Evolutionary conservation across 2,113 vertebrate species (phyloP).

Genomic region (Craseonycteris thonglongyai): DNA sequence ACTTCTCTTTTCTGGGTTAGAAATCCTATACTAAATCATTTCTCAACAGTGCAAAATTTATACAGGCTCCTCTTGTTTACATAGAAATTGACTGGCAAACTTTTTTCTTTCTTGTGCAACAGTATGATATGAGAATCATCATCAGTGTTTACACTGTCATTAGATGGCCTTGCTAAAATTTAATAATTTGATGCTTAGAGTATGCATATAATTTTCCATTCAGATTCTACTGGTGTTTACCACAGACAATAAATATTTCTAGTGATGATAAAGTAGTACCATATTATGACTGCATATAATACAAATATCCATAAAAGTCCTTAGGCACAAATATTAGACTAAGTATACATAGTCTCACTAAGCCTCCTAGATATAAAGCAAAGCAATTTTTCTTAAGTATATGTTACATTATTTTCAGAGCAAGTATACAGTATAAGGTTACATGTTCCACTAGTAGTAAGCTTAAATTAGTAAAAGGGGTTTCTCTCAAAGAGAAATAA

Average conservation of each 20-base stretch:
- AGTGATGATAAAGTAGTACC: conserved; percentile 42
- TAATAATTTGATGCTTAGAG: conserved; percentile 40
- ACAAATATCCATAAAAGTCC: conserved; percentile 44
- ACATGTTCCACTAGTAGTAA: not conserved
- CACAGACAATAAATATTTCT: conserved; percentile 8
- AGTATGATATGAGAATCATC: not conserved
- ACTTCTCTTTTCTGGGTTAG: not conserved
- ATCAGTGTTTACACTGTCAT: not conserved
- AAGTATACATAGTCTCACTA: conserved; percentile 38
- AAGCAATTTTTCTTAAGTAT: conserved; percentile 20
- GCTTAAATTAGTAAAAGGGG: not conserved
- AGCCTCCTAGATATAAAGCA: conserved; percentile 12
- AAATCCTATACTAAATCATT: not conserved
- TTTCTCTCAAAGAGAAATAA: not conserved
- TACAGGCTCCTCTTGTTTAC: not conserved
- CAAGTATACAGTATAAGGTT: not conserved
- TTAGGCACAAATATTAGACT: conserved; percentile 51
- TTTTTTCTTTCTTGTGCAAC: not conserved
- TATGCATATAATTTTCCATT: conserved; percentile 42
- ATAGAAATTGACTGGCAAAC: not conserved
- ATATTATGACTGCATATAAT: conserved; percentile 14
- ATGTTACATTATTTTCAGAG: not conserved
- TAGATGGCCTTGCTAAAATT: conserved; percentile 32
- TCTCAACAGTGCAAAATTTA: not conserved
- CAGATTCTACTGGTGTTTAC: conserved; percentile 61